These are phyloP conservation scores for Drosophila quasianomalipes DNA, from an alignment of 2,888 invertebrate genomes.

Conservation along the genomic window DNA sequence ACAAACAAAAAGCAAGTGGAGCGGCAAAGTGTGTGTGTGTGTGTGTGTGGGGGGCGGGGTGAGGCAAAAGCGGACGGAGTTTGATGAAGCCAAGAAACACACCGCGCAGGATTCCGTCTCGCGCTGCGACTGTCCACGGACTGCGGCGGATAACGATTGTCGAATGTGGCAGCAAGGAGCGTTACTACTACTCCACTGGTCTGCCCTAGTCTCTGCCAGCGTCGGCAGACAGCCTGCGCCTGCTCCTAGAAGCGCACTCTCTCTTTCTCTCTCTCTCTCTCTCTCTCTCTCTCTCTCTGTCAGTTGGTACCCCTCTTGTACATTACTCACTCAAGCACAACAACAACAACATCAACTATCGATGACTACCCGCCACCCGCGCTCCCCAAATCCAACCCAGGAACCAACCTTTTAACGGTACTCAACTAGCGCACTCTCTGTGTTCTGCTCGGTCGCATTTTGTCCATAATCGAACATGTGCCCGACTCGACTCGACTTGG, in stretches of 20 bases:
- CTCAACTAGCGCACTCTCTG: conserved; percentile 39
- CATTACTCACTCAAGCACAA: conserved; percentile 78
- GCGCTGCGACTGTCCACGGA: conserved; percentile 73
- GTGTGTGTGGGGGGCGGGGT: neutral
- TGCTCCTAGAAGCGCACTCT: conserved; percentile 21
- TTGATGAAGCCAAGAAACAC: neutral
- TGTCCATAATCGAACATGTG: conserved; percentile 71
- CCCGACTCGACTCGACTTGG: conserved; percentile 5
- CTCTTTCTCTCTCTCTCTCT: conserved; percentile 43
- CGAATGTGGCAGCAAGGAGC: conserved; percentile 3
- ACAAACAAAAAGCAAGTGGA: conserved; percentile 42
- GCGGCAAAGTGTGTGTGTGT: conserved; percentile 1
- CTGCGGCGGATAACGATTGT: conserved; percentile 42
- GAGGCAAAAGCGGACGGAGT: neutral
- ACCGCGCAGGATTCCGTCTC: conserved; percentile 65
- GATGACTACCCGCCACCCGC: conserved; percentile 24
- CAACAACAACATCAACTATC: conserved; percentile 32
- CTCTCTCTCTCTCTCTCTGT: conserved; percentile 35
- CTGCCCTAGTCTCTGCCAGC: conserved; percentile 5
- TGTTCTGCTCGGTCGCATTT: conserved; percentile 83
- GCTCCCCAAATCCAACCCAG: neutral
- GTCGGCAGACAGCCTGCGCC: conserved; percentile 21
- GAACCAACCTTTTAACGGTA: conserved; percentile 29
- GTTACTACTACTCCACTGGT: conserved; percentile 1
- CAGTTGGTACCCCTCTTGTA: conserved; percentile 64